Evolutionary conservation across 1,140 invertebrate genomes (phyloP).

Genomic region (Papilio dardanus): DNA sequence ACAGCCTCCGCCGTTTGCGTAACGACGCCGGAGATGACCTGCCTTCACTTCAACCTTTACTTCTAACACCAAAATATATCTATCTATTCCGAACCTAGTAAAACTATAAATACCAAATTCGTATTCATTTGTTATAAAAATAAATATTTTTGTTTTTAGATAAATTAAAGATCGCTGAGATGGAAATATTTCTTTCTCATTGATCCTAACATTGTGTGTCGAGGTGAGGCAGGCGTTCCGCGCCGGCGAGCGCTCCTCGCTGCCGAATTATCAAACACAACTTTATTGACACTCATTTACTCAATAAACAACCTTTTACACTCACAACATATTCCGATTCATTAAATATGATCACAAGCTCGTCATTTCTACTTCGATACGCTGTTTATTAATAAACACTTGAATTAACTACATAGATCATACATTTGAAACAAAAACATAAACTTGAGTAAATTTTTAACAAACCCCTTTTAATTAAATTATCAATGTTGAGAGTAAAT

Average conservation of each 20-base stretch:
- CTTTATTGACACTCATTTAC: background rate
- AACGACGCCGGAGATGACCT: background rate
- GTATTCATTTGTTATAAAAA: background rate
- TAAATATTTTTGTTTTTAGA: background rate
- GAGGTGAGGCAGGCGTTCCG: background rate
- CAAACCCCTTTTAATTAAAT: background rate
- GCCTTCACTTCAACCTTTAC: background rate
- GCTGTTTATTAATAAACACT: no score
- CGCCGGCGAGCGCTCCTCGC: background rate
- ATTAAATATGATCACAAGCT: background rate
- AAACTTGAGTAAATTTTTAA: background rate
- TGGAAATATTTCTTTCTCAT: conserved; percentile 14
- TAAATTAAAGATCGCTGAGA: background rate
- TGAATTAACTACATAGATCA: background rate
- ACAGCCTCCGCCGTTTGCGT: background rate
- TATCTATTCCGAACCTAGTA: no score
- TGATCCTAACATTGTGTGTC: background rate
- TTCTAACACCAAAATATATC: background rate
- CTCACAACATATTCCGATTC: background rate
- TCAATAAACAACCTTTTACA: background rate
- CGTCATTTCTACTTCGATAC: background rate
- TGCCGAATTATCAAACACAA: background rate
- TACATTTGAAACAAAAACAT: background rate
- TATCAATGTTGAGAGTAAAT: background rate
- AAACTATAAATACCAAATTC: background rate